A percentile compares a stretch with the other conserved stretches of the same genome.
These are phyloP conservation scores for Maccullochella peelii DNA, from an alignment of 2,113 vertebrate genomes.

Conservation along the genomic window DNA sequence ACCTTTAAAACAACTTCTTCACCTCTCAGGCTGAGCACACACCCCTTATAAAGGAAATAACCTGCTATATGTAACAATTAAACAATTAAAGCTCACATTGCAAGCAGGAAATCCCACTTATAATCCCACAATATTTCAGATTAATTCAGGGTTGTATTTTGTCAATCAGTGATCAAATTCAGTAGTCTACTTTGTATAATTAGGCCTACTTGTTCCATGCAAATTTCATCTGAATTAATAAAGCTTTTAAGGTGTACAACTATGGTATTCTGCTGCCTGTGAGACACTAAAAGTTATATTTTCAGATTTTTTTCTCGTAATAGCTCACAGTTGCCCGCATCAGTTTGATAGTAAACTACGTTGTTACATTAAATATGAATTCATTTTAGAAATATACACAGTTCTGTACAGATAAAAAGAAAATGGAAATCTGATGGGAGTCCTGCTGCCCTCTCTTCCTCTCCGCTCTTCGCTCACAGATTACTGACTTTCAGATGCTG, in stretches of 20 bases:
- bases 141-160: not conserved
- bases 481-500: constrained; percentile 4
- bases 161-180: not conserved
- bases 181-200: not conserved
- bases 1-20: not conserved
- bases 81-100: not conserved
- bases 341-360: not conserved
- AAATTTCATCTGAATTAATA: not conserved
- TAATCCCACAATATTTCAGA: not conserved
- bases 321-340: not conserved
- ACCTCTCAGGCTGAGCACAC: not conserved
- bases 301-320: not conserved
- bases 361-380: not conserved
- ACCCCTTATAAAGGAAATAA: not conserved
- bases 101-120: not conserved
- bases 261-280: not conserved
- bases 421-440: not conserved
- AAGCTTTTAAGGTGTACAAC: not conserved
- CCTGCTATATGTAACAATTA: not conserved
- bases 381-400: not conserved
- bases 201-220: not conserved
- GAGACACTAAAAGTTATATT: not conserved
- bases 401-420: not conserved
- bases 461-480: not conserved
- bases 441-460: not conserved